phyloP scores from a whole-genome alignment of 2,797 vertebrate genomes.

The Numenius phaeopus region DNA sequence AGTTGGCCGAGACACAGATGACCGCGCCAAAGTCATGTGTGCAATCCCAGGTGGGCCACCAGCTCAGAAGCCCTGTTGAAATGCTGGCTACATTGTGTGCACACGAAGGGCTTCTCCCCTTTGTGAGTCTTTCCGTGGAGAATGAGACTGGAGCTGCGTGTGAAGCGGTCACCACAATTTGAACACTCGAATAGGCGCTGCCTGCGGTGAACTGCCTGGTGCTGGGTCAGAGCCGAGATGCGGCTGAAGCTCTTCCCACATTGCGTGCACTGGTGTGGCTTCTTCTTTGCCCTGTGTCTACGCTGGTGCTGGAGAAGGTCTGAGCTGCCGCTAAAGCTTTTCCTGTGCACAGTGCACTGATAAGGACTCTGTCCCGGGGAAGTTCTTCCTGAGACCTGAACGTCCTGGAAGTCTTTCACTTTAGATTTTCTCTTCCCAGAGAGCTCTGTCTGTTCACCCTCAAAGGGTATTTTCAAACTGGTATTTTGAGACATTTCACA shows the following conservation, averaged over 20 bases:
- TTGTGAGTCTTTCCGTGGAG: constrained; percentile 29
- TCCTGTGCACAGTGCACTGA: constrained; percentile 43
- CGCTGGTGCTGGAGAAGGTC: constrained; percentile 39
- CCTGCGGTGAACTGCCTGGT: not conserved
- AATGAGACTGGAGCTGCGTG: constrained; percentile 52
- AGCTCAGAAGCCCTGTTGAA: not conserved
- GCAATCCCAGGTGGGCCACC: not conserved
- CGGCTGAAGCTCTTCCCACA: constrained; percentile 42
- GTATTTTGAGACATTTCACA: not conserved
- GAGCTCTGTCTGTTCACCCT: not conserved
- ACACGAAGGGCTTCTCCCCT: not conserved
- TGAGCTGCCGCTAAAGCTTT: constrained; percentile 18
- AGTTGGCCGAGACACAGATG: not conserved
- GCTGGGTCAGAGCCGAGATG: constrained; percentile 16
- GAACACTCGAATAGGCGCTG: constrained; percentile 19
- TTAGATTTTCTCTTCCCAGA: not conserved
- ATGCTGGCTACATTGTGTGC: not conserved
- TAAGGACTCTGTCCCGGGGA: constrained; percentile 47
- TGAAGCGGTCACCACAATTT: constrained; percentile 51
- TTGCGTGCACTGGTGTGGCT: not conserved
- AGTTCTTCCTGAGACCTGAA: constrained; percentile 20
- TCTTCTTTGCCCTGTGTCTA: constrained; percentile 29
- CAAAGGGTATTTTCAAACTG: not conserved
- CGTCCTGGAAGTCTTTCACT: not conserved
- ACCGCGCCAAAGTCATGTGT: fast-evolving